Percentiles rank a stretch among this genome's conserved stretches.
phyloP scores from a whole-genome alignment of 2,797 vertebrate genomes.

The Gobionotothen gibberifrons region DNA sequence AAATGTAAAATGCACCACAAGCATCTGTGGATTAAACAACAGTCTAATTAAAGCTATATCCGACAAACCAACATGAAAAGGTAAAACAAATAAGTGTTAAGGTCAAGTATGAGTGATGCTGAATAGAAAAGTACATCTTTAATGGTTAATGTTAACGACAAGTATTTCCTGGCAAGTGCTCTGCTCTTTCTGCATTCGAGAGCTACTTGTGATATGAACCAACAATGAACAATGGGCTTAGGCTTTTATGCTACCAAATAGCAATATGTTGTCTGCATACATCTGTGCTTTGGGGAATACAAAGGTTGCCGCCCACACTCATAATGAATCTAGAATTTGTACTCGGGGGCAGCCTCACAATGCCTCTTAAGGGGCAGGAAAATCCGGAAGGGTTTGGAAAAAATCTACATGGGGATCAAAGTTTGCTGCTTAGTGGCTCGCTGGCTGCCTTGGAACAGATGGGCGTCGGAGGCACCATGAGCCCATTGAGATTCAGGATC shows the following conservation, averaged over 20 bases:
- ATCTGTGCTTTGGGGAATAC: constrained; percentile 83
- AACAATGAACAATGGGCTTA: constrained; percentile 79
- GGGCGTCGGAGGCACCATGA: constrained; percentile 85
- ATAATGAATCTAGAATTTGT: constrained; percentile 86
- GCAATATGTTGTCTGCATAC: constrained; percentile 84
- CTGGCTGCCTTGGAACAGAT: constrained; percentile 86
- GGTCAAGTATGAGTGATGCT: constrained; percentile 67
- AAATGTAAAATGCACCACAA: constrained; percentile 33
- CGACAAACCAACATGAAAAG: constrained; percentile 51
- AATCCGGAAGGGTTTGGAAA: constrained; percentile 85
- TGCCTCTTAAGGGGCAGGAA: constrained; percentile 82
- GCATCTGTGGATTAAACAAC: constrained; percentile 50
- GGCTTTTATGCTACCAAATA: constrained; percentile 83
- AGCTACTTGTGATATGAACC: constrained; percentile 72
- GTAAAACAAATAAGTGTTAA: constrained; percentile 58
- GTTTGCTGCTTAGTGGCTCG: constrained; percentile 84
- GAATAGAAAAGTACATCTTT: constrained; percentile 41
- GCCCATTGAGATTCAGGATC: constrained; percentile 86
- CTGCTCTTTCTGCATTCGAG: constrained; percentile 48
- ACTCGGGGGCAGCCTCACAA: constrained; percentile 80
- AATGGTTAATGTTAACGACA: constrained; percentile 64
- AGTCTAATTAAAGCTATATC: constrained; percentile 50
- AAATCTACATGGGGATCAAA: constrained; percentile 87
- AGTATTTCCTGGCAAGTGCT: constrained; percentile 58
- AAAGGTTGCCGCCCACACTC: constrained; percentile 83